Evolutionary conservation across 2,113 vertebrate species (phyloP).

Genomic region (Paraplagusia blochii): DNA sequence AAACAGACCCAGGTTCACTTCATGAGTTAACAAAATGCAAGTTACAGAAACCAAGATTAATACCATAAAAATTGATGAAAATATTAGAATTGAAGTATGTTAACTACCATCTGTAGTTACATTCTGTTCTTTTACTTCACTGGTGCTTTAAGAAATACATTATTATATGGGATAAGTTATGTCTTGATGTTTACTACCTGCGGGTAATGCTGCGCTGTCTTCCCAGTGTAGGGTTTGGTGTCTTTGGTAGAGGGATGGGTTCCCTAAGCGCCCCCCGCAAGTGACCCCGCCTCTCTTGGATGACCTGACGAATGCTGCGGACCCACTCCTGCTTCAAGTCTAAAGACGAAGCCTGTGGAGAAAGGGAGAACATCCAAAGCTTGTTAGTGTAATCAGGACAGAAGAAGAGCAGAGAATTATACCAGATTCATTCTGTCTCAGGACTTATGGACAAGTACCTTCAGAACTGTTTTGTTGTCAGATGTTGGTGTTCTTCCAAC

Average conservation of each 20-base stretch:
- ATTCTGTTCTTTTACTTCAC: no score
- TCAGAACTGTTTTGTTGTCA: slow-evolving; percentile 97
- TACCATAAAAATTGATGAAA: no score
- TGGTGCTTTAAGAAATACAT: no score
- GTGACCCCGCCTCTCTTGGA: slow-evolving; percentile 96
- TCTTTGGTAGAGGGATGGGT: slow-evolving; percentile 95
- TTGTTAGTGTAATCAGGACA: not conserved
- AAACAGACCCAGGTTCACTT: no score
- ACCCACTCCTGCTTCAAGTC: slow-evolving; percentile 99
- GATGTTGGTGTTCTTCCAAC: slow-evolving; percentile 96
- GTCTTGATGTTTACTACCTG: no score
- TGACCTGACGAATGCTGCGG: slow-evolving; percentile 95
- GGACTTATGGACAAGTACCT: slow-evolving; percentile 73
- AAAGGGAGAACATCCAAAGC: not conserved
- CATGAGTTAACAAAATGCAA: no score
- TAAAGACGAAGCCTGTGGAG: slow-evolving; percentile 85
- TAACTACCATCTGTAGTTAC: no score
- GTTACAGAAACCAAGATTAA: no score
- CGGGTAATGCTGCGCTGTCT: slow-evolving; percentile 93
- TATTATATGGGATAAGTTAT: no score
- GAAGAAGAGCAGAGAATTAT: not conserved
- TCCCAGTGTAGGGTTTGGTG: slow-evolving; percentile 80
- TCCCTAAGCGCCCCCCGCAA: slow-evolving; percentile 95
- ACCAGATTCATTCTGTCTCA: not conserved
- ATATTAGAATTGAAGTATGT: no score